Evolutionary conservation across 2,797 vertebrate genomes (phyloP), one percentile per base, ranked within the genome.

Genomic region (Peromyscus eremicus): DNA sequence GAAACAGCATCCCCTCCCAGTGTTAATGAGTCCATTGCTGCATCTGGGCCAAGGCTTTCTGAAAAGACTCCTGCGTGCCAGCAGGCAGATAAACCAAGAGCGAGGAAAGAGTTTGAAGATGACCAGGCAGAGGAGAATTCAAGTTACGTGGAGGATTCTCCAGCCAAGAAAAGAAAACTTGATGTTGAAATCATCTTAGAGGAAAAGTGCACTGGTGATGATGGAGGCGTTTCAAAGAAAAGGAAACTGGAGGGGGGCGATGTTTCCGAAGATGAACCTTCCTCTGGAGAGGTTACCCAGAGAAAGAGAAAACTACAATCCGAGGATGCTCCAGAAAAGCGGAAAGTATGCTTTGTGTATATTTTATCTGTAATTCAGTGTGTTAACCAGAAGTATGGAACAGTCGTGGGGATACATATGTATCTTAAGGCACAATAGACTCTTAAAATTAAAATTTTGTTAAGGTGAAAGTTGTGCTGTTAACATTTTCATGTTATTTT

Each of bases 61-160:
- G 83, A 92, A 79, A 97, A 98, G 80, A 79, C 90, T 94, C 40
- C 79, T 95, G 17, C 25, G 8, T 75, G 14, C 60, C 85, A 32
- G 60, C 95, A 95, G 62, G 85, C 25, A 0, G 2, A 32, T 46
- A 89, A 76, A 89, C 19, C 37, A 70, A 96, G 88, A 96, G 97
- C 89, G 60, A 98, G 92, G 88, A 98, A 81, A 94, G 98, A 97
- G 43, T 6, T 82, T 96, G 97, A 97, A 95, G 98, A 97, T 94
- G 95, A 62, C 40, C 75, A 98, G 94, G 4, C 92, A 16, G 96
- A 98, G 85, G 97, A 97, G 96, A 14, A 3, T 94, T 94, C 82
- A 21, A 96, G 82, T 71, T 81, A 62, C 92, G 92, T 75, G 27
- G 94, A 95, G 73, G 92, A 95, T 4, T 85, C 43, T 95, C 80